These are phyloP conservation scores for Dendroctonus valens DNA, from an alignment of 1,140 invertebrate species.

Conservation along the genomic window DNA sequence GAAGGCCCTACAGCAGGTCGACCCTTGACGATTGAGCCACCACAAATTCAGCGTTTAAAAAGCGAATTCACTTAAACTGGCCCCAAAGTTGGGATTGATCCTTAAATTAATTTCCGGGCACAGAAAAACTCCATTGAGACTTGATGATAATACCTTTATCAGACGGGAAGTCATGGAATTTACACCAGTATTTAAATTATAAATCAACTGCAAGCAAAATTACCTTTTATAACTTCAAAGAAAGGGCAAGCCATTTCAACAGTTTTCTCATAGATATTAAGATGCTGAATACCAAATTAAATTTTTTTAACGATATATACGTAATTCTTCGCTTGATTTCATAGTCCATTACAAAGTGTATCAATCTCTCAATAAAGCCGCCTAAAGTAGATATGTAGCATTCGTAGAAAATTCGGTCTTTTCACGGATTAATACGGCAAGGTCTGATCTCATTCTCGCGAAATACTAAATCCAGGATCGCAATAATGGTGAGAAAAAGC, in stretches of 20 bases:
- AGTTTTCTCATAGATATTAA: too few species aligned
- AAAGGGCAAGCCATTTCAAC: too few species aligned
- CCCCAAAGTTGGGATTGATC: slow-evolving; percentile 18
- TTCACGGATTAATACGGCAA: slow-evolving; percentile 16
- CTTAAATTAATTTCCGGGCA: slow-evolving; percentile 22
- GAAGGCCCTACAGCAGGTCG: background rate
- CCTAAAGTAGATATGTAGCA: background rate
- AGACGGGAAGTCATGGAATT: background rate
- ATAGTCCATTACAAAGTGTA: too few species aligned
- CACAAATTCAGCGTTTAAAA: slow-evolving; percentile 11
- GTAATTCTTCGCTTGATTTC: too few species aligned
- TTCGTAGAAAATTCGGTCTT: background rate
- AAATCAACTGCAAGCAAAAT: background rate
- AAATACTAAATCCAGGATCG: slow-evolving; percentile 26
- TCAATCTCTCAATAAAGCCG: too few species aligned
- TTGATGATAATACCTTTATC: slow-evolving; percentile 20
- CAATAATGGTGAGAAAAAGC: slow-evolving; percentile 28
- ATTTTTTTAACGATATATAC: too few species aligned
- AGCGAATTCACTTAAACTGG: slow-evolving; percentile 19
- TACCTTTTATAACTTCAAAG: too few species aligned
- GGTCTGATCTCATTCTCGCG: slow-evolving; percentile 21
- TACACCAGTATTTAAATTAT: slow-evolving; percentile 4
- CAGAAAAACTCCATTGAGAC: slow-evolving; percentile 18
- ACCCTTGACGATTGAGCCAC: background rate
- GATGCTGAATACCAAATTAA: too few species aligned